These are phyloP conservation scores for Mythimna lalbum DNA, from an alignment of 2,888 invertebrate species.

Conservation along the genomic window DNA sequence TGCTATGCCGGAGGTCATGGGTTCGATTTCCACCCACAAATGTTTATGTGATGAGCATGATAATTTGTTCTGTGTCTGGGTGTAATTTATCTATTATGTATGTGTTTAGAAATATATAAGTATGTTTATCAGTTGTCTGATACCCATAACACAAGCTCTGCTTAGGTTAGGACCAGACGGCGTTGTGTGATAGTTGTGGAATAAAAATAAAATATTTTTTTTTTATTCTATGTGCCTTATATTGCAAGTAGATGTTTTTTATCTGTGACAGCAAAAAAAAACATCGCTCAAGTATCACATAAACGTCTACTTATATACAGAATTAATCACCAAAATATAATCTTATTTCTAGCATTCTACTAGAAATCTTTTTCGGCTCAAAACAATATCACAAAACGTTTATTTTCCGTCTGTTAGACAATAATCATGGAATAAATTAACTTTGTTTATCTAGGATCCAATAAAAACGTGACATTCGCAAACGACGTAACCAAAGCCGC, in stretches of 20 bases:
- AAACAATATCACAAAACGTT: conserved; percentile 8
- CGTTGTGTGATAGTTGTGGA: too few species aligned
- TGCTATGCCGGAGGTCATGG: too few species aligned
- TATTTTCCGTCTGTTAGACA: conserved; percentile 7
- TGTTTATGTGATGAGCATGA: too few species aligned
- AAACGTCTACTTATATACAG: background rate
- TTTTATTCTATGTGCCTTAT: background rate
- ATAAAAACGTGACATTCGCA: conserved; percentile 49
- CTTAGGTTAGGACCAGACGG: too few species aligned
- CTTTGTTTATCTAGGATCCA: conserved; percentile 33
- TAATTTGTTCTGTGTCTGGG: too few species aligned
- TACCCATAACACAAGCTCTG: too few species aligned
- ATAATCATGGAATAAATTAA: conserved; percentile 34
- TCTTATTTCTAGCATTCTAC: background rate
- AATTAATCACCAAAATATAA: conserved; percentile 12
- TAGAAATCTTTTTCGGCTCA: background rate
- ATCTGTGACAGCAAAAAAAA: background rate
- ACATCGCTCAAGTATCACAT: background rate
- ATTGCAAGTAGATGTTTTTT: background rate
- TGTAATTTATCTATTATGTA: too few species aligned
- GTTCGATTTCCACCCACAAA: too few species aligned
- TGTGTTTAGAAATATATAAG: too few species aligned
- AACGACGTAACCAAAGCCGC: conserved; percentile 50
- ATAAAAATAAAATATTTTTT: too few species aligned
- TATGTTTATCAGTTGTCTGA: too few species aligned